Evolutionary conservation across 2,797 vertebrate species (phyloP).

Genomic region (Potorous gilbertii): DNA sequence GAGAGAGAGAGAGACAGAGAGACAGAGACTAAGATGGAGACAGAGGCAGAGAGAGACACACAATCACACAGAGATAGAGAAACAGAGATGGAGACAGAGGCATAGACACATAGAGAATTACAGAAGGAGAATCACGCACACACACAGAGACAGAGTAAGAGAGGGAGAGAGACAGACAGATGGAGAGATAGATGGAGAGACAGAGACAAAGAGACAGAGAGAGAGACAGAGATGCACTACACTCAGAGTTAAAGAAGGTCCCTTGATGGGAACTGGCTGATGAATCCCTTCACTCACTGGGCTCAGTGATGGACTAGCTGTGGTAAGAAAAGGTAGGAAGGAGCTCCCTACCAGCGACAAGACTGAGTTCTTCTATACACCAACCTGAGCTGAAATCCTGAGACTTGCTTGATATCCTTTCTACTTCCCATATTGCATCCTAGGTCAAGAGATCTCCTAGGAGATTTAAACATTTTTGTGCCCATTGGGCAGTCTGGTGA

Average conservation of each 20-base stretch:
- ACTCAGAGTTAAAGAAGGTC: not conserved
- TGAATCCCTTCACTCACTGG: not conserved
- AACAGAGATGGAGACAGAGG: too few relatives aligned
- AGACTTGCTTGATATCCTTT: not conserved
- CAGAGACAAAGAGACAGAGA: too few relatives aligned
- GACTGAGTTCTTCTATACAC: not conserved
- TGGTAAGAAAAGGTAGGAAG: not conserved
- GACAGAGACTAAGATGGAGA: too few relatives aligned
- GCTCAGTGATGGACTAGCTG: not conserved
- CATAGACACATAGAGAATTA: too few relatives aligned
- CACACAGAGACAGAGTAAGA: too few relatives aligned
- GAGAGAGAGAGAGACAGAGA: too few relatives aligned
- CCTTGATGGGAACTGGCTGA: not conserved
- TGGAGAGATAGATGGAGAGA: too few relatives aligned
- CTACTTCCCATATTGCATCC: not conserved
- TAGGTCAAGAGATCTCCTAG: not conserved
- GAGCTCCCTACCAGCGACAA: not conserved
- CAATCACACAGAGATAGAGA: too few relatives aligned
- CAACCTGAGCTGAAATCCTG: not conserved
- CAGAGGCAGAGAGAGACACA: too few relatives aligned
- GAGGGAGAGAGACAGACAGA: too few relatives aligned
- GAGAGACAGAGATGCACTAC: not conserved
- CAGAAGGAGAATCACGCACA: too few relatives aligned
- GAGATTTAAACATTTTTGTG: not conserved
- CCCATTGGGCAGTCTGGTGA: not conserved